Base-by-base conservation (phyloP, 2,797 vertebrate genomes). In the Danio aesculapii region DNA sequence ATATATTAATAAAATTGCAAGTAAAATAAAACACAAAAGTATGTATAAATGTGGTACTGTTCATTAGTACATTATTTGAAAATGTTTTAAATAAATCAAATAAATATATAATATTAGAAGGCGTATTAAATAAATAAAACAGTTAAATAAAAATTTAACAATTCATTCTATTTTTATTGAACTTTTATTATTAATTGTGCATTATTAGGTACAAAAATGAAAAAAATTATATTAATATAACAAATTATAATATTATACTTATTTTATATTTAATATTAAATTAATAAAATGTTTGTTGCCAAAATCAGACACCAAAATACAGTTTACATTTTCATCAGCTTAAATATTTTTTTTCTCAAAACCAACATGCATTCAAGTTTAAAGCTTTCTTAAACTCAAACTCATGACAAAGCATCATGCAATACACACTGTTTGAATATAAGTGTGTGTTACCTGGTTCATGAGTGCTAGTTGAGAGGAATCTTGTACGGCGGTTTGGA, bases 401-500 rank as follows among this genome's bases (percentile, higher is more conserved):
- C 6, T 0, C 1, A 47, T 19, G 6, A 5, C 9, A 67, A 6
- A 47, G 43, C 0, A 3, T 0, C 11, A n/a, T 12, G 3, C 0
- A 10, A 12, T 8, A 68, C 0, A 2, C 7, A 19, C 1, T 41
- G 3, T 64, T 47, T 4, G 2, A 13, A 12, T 19, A 12, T 0
- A 59, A 66, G 2, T 21, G 19, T 6, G 19, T 13, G 30, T 30
- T 89, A 98, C 98, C 97, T 88, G 95, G 81, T 58, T 97, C 94
- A 70, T 97, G 93, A 49, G 96, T 89, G 0, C 95, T 96, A 77
- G 96, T 95, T 0, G 97, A 98, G 87, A 96, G 95, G 0, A 98
- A 98, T 67, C 97, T 96, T 16, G 96, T 97, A 80, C 97, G 95
- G 2, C 96, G 94, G 85, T 98, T 98, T 0, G 98, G 98, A 74